These are phyloP conservation scores for Eurytemora carolleeae DNA, from an alignment of 1,140 invertebrate species.

Conservation along the genomic window DNA sequence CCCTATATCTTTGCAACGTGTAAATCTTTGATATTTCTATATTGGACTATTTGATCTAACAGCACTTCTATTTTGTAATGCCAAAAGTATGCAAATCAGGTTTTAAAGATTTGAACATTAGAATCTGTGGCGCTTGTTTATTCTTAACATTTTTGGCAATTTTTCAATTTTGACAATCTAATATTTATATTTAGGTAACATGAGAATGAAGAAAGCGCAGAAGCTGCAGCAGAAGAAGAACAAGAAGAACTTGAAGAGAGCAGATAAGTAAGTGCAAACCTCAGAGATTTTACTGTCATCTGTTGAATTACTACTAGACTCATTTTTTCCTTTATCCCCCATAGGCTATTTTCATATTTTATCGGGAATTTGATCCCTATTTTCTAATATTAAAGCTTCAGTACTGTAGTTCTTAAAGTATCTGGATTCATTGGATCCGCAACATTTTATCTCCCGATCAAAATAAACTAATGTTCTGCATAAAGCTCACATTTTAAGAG, in stretches of 20 bases:
- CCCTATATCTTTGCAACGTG: neutral
- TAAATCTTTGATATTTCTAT: neutral
- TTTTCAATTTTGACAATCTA: neutral
- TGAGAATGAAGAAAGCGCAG: neutral
- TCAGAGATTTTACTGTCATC: neutral
- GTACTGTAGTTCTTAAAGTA: no score
- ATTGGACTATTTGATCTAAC: neutral
- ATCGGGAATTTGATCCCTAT: neutral
- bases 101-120: neutral
- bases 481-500: no score
- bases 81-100: neutral
- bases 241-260: neutral
- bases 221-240: neutral
- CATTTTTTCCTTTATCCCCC: neutral
- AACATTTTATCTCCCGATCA: no score
- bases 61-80: neutral
- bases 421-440: no score
- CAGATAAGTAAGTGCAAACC: neutral
- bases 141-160: neutral
- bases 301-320: neutral
- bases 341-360: neutral
- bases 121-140: neutral
- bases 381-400: neutral
- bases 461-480: no score
- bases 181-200: neutral